phyloP scores from a whole-genome alignment of 2,113 vertebrate species.

The Oplegnathus fasciatus region DNA sequence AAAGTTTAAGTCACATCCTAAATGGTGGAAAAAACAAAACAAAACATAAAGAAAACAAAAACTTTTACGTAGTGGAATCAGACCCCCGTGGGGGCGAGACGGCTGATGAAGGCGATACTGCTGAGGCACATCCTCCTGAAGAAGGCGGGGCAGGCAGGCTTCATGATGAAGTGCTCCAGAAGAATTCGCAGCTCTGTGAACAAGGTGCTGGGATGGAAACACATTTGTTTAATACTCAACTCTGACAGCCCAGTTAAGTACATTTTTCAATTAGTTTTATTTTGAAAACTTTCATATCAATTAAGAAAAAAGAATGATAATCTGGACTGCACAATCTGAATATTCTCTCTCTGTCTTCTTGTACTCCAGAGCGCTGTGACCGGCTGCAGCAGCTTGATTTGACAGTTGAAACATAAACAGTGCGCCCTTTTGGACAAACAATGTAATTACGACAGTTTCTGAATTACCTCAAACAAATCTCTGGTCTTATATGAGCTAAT shows the following conservation, averaged over 20 bases:
- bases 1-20: conserved; percentile 66
- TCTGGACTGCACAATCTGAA: background rate
- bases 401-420: background rate
- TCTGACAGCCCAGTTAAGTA: too few relatives aligned
- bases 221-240: conserved; percentile 3
- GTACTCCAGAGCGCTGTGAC: background rate
- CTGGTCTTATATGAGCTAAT: background rate
- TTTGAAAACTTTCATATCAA: too few relatives aligned
- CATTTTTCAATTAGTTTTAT: too few relatives aligned
- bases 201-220: conserved; percentile 86
- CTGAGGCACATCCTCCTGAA: conserved; percentile 96
- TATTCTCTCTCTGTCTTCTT: too few relatives aligned
- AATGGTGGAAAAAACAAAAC: conserved; percentile 40
- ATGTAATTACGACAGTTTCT: background rate
- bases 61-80: conserved; percentile 74
- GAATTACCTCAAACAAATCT: background rate
- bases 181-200: conserved; percentile 96
- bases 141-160: conserved; percentile 93
- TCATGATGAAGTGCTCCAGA: conserved; percentile 97
- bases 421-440: background rate
- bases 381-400: background rate
- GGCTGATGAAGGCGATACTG: conserved; percentile 97
- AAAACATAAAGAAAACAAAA: conserved; percentile 22
- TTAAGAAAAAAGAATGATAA: background rate
- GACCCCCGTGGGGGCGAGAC: conserved; percentile 94